Percentiles rank a stretch among this genome's conserved stretches.
These are phyloP conservation scores for Drosophila insularis DNA, from an alignment of 1,140 invertebrate species.

Conservation along the genomic window DNA sequence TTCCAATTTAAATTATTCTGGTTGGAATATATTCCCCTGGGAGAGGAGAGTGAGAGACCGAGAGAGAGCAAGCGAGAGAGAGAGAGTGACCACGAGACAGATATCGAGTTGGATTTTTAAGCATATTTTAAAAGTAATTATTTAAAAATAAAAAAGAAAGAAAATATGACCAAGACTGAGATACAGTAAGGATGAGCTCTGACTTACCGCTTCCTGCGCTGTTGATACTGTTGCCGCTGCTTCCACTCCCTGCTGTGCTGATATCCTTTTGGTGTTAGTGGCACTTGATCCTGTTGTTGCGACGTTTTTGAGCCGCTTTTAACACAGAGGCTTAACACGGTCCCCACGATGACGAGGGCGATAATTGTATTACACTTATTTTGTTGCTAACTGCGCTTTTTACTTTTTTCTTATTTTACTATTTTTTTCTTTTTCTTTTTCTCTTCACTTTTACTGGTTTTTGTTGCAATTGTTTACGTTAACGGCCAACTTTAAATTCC, in stretches of 20 bases:
- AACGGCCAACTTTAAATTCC: not conserved
- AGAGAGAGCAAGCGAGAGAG: not conserved
- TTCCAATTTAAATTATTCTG: constrained; percentile 29
- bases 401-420: not conserved
- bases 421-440: constrained; percentile 6
- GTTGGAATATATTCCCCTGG: constrained; percentile 26
- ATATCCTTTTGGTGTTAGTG: constrained; percentile 8
- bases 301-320: constrained; percentile 9
- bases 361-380: constrained; percentile 26
- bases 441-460: not conserved
- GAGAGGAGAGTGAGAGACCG: not conserved
- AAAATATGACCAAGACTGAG: not conserved
- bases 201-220: constrained; percentile 66
- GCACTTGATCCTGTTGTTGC: constrained; percentile 33
- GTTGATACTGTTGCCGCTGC: constrained; percentile 25
- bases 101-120: not conserved
- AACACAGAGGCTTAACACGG: not conserved
- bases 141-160: constrained; percentile 6
- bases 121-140: constrained; percentile 20
- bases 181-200: not conserved
- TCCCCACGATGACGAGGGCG: constrained; percentile 24
- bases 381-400: constrained; percentile 9
- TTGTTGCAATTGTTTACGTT: not conserved
- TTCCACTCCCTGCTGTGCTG: constrained; percentile 15
- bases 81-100: constrained; percentile 5